Evolutionary conservation across 2,888 invertebrate genomes (phyloP), one percentile per base, ranked within the genome.

Genomic region (Conops quadrifasciatus): DNA sequence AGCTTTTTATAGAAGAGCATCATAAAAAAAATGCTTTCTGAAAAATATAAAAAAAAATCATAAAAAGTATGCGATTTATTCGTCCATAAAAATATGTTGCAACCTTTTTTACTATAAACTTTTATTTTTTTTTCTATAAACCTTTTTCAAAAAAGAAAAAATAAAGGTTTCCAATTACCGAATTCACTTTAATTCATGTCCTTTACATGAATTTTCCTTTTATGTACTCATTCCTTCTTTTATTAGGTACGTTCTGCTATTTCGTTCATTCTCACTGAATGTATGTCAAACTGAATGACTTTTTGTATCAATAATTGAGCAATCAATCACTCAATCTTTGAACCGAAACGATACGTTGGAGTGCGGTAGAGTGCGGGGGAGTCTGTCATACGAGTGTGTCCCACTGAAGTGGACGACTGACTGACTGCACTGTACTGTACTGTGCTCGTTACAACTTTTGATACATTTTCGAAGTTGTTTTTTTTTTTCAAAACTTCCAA

Each of bases 231-330:
- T 43, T 43, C 13, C 45, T 43, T 13, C 5, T 43, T 43, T 43
- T 43, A 13, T n/a, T n/a, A n/a, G n/a, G n/a, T n/a, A n/a, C n/a
- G n/a, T n/a, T n/a, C n/a, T 43, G 49, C 2, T n/a, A 49, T 49
- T 49, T 49, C 53, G 2, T 13, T 56, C 53, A 13, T 56, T 56
- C n/a, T 49, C 11, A 49, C n/a, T 15, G n/a, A 49, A 49, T 15
- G 49, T n/a, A 49, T 49, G 49, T 65, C 30, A 24, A 67, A 74
- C 73, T 73, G 74, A 75, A 75, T 74, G 73, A 75, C 71, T 74
- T 66, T 70, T 49, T 15, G 49, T 75, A 74, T 76, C 75, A 76
- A 76, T 75, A 76, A 76, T 75, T 73, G 76, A 76, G 75, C 76
- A 73, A 76, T 76, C 76, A 75, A 36, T 36, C 36, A 36, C 4